phyloP scores from a whole-genome alignment of 2,888 invertebrate genomes.

The Heliconius ismenius region DNA sequence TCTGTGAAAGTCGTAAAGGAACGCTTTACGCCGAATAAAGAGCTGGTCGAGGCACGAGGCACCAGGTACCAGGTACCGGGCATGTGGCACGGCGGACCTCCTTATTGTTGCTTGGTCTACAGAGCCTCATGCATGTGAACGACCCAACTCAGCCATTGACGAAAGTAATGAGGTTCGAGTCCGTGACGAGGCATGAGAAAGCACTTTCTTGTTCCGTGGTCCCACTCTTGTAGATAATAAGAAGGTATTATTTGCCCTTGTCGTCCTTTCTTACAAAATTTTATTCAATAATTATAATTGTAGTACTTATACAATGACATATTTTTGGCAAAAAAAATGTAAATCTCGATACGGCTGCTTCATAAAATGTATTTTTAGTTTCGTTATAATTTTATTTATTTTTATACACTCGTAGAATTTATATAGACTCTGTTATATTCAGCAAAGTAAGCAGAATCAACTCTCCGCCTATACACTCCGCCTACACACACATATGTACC shows the following conservation, averaged over 20 bases:
- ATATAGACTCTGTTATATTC: too few species aligned
- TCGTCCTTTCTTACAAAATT: too few species aligned
- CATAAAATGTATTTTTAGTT: too few species aligned
- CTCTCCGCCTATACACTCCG: too few species aligned
- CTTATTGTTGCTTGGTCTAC: slow-evolving; percentile 16
- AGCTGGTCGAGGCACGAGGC: slow-evolving; percentile 41
- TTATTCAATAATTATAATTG: too few species aligned
- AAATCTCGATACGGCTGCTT: too few species aligned
- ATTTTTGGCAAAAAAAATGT: too few species aligned
- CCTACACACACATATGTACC: too few species aligned
- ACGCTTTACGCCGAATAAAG: slow-evolving; percentile 46
- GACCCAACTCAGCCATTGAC: slow-evolving; percentile 25
- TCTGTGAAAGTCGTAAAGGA: slow-evolving; percentile 48
- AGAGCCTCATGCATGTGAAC: slow-evolving; percentile 48
- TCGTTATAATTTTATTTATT: too few species aligned
- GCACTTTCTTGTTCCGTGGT: neutral
- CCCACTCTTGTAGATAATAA: neutral
- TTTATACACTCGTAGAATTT: too few species aligned
- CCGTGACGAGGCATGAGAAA: neutral
- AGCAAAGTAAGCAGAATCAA: too few species aligned
- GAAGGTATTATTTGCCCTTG: neutral
- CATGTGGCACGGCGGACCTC: neutral
- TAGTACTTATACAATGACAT: too few species aligned
- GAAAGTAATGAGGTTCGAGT: neutral
- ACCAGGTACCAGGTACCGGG: neutral